Percentiles rank a stretch among this genome's conserved stretches.
Evolutionary conservation across 37 sponge, comb jelly and placozoan species (phyloP).

Genomic region (Halisarca cf. caerulea): DNA sequence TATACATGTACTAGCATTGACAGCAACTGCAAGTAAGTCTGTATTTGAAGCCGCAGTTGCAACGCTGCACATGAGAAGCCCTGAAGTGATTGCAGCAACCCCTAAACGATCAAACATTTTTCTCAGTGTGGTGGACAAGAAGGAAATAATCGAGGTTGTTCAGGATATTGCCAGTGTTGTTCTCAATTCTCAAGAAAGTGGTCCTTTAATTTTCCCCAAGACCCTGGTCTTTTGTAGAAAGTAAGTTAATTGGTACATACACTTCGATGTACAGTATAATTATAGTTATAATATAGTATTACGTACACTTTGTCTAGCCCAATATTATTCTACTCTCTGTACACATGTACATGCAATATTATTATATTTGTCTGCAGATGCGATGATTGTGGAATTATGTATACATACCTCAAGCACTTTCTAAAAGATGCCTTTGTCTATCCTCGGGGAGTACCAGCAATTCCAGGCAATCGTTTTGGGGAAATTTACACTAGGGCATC

Average conservation of each 20-base stretch:
- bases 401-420: slow-evolving; percentile 20
- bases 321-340: too few species aligned
- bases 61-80: slow-evolving; percentile 8
- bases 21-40: slow-evolving; percentile 22
- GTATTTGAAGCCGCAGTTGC: neutral
- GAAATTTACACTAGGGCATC: slow-evolving; percentile 15
- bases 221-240: slow-evolving; percentile 24
- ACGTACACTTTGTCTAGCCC: too few species aligned
- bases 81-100: slow-evolving; percentile 16
- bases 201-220: slow-evolving; percentile 11
- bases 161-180: neutral
- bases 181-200: neutral
- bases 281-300: neutral
- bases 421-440: slow-evolving; percentile 16
- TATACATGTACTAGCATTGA: slow-evolving; percentile 26
- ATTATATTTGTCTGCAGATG: neutral
- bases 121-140: neutral
- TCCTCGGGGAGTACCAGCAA: slow-evolving; percentile 9
- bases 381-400: slow-evolving; percentile 13
- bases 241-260: neutral
- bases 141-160: slow-evolving; percentile 17
- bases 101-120: slow-evolving; percentile 21
- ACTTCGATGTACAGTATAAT: neutral
- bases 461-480: slow-evolving; percentile 12
- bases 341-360: too few species aligned